Evolutionary conservation across 1,140 invertebrate species (phyloP).

Genomic region (Ips nitidus): DNA sequence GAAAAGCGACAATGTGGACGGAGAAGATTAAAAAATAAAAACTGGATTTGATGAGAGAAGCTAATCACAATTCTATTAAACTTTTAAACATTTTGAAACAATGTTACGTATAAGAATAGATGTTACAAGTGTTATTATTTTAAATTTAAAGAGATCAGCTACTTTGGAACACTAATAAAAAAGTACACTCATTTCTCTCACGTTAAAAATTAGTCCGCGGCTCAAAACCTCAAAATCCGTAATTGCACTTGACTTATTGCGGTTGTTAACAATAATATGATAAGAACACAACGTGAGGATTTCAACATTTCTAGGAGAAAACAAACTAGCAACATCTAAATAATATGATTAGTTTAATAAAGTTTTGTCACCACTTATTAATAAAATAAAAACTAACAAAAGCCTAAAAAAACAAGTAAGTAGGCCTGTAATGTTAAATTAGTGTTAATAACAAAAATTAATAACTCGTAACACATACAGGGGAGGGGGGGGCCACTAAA

Average conservation of each 20-base stretch:
- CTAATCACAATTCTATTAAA: conserved; percentile 15
- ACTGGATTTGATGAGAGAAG: neutral
- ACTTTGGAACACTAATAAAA: conserved; percentile 13
- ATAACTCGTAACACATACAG: conserved; percentile 18
- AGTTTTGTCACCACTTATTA: too few relatives aligned
- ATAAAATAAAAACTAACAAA: too few relatives aligned
- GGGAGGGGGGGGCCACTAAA: neutral
- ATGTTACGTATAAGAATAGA: conserved; percentile 5
- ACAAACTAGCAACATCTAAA: neutral
- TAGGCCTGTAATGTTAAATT: conserved; percentile 4
- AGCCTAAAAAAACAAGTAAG: too few relatives aligned
- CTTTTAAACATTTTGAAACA: conserved; percentile 4
- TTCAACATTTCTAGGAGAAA: conserved; percentile 20
- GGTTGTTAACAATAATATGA: conserved; percentile 18
- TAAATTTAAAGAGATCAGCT: conserved; percentile 4
- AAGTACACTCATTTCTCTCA: neutral
- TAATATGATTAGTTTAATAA: too few relatives aligned
- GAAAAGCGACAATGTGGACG: conserved; percentile 2
- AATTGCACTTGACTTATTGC: conserved; percentile 39
- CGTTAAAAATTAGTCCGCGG: too few relatives aligned
- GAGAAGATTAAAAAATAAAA: neutral
- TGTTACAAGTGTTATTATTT: neutral
- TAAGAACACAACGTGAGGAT: conserved; percentile 20
- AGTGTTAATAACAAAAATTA: conserved; percentile 26
- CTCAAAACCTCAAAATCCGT: conserved; percentile 33